Percentiles rank a stretch among this genome's conserved stretches.
These are phyloP conservation scores for Diaphora mendica DNA, from an alignment of 2,888 invertebrate species.

Conservation along the genomic window DNA sequence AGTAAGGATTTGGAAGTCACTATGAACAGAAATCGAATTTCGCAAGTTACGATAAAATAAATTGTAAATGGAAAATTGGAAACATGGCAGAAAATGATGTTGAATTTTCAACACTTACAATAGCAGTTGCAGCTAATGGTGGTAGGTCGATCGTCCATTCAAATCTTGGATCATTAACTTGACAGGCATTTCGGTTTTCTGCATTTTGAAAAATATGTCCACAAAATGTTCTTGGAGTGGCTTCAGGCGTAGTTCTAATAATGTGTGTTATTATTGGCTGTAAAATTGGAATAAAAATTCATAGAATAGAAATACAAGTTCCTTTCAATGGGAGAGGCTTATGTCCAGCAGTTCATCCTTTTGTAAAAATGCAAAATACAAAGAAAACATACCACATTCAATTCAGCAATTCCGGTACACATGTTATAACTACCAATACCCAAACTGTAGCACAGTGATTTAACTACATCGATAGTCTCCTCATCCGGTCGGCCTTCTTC, in stretches of 20 bases:
- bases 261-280: constrained; percentile 88
- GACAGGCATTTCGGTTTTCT: constrained; percentile 70
- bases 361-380: neutral
- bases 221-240: constrained; percentile 86
- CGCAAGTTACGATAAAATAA: neutral
- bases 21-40: too few species aligned
- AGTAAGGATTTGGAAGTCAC: too few species aligned
- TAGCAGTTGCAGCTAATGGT: constrained; percentile 40
- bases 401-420: constrained; percentile 4
- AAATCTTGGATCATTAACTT: constrained; percentile 72
- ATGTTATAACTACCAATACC: constrained; percentile 1
- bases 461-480: neutral
- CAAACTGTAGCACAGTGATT: constrained; percentile 5
- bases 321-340: too few species aligned
- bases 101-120: constrained; percentile 49
- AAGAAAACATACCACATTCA: constrained; percentile 8
- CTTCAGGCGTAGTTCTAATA: constrained; percentile 80
- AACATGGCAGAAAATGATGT: too few species aligned
- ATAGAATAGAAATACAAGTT: neutral
- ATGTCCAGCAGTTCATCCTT: neutral
- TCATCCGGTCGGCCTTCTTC: constrained; percentile 4
- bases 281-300: constrained; percentile 36
- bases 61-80: too few species aligned
- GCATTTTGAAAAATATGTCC: constrained; percentile 83
- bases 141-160: constrained; percentile 83